These are phyloP conservation scores for Punctoribates punctum DNA, from an alignment of 2,888 invertebrate species.

Conservation along the genomic window DNA sequence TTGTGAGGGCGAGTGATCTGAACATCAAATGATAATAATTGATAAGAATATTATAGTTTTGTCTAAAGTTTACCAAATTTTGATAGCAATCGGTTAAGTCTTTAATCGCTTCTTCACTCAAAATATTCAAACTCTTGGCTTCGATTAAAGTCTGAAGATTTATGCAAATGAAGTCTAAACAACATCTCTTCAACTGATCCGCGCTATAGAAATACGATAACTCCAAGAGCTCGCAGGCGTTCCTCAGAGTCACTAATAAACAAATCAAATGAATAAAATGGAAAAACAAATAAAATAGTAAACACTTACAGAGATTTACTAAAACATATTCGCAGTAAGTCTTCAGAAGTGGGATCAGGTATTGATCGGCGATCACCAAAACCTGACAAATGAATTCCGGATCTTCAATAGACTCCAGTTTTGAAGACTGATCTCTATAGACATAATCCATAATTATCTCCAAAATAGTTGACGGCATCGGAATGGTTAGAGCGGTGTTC, in stretches of 20 bases:
- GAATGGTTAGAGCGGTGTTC: conserved; percentile 55
- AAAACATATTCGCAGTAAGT: conserved; percentile 68
- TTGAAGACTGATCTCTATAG: conserved; percentile 66
- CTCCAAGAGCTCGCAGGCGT: conserved; percentile 70
- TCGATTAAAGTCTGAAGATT: conserved; percentile 71
- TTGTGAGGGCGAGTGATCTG: conserved; percentile 61
- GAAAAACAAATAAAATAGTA: not conserved
- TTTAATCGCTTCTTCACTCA: conserved; percentile 62
- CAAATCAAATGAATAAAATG: not conserved
- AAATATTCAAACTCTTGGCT: conserved; percentile 62
- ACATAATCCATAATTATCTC: conserved; percentile 69
- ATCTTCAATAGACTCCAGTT: conserved; percentile 61
- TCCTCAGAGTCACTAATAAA: conserved; percentile 64
- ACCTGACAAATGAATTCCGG: conserved; percentile 70
- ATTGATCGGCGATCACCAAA: conserved; percentile 73
- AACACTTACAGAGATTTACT: conserved; percentile 58
- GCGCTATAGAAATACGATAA: conserved; percentile 74
- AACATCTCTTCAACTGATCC: conserved; percentile 64
- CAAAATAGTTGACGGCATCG: conserved; percentile 62
- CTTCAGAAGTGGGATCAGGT: conserved; percentile 67
- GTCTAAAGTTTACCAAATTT: conserved; percentile 54
- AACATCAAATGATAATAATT: conserved; percentile 40
- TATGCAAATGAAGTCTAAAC: conserved; percentile 71
- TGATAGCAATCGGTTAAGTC: conserved; percentile 67
- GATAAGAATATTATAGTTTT: too few species aligned